A percentile compares a stretch with the other conserved stretches of the same genome.
phyloP scores from a whole-genome alignment of 2,113 vertebrate species.

The Glaucidium brasilianum region DNA sequence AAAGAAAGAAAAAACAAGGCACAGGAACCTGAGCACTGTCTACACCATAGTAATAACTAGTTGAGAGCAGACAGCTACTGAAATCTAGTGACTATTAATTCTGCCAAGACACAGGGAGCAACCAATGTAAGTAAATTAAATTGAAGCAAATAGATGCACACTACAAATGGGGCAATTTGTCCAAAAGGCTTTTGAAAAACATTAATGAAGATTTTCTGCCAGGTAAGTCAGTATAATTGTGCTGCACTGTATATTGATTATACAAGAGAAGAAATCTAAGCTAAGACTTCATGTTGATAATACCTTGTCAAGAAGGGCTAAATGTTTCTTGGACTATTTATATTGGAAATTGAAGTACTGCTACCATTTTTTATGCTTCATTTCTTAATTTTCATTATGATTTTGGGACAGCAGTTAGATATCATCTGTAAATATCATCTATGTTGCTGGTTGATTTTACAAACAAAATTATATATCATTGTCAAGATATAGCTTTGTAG shows the following conservation, averaged over 20 bases:
- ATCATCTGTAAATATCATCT: neutral
- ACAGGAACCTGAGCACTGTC: neutral
- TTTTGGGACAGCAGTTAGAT: neutral
- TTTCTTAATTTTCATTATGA: slow-evolving; percentile 9
- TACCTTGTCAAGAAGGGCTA: slow-evolving; percentile 39
- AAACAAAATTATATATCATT: slow-evolving; percentile 8
- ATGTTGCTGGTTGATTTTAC: neutral
- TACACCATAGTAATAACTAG: neutral
- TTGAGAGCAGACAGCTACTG: slow-evolving; percentile 5
- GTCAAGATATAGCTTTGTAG: neutral
- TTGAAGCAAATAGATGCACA: slow-evolving; percentile 42
- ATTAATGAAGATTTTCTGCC: slow-evolving; percentile 53
- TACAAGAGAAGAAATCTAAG: slow-evolving; percentile 38
- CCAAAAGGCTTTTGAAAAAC: slow-evolving; percentile 31
- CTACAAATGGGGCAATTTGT: slow-evolving; percentile 50
- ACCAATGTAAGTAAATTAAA: slow-evolving; percentile 54
- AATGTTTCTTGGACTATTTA: slow-evolving; percentile 25
- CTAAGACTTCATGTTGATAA: slow-evolving; percentile 44
- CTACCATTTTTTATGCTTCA: neutral
- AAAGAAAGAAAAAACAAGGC: neutral
- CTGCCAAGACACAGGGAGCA: slow-evolving; percentile 46
- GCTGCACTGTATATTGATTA: slow-evolving; percentile 56
- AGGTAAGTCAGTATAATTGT: slow-evolving; percentile 43
- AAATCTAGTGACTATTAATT: slow-evolving; percentile 53
- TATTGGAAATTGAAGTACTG: slow-evolving; percentile 24